These are phyloP conservation scores for Alviniconcha marisindica DNA, from an alignment of 1,140 invertebrate genomes.

Conservation along the genomic window DNA sequence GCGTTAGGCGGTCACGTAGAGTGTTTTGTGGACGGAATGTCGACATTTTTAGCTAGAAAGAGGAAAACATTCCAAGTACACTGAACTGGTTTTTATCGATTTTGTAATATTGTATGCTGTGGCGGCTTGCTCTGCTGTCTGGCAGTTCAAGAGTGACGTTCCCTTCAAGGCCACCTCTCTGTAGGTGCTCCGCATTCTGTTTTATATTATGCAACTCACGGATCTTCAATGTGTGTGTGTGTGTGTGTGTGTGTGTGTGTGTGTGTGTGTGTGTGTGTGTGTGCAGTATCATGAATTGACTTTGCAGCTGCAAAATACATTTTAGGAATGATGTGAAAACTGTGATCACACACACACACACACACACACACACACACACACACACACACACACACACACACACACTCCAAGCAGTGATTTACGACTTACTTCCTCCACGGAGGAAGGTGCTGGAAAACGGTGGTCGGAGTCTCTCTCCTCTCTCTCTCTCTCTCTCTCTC, in stretches of 20 bases:
- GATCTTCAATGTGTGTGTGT: not conserved
- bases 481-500: not conserved
- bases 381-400: constrained; percentile 14
- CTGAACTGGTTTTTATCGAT: too few species aligned
- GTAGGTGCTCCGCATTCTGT: not conserved
- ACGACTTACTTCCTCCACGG: too few species aligned
- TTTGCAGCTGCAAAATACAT: not conserved
- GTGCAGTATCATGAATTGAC: not conserved
- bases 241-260: not conserved
- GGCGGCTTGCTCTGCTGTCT: not conserved
- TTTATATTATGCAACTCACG: not conserved
- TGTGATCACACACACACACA: not conserved
- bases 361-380: not conserved
- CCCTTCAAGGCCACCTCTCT: too few species aligned
- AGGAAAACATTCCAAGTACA: too few species aligned
- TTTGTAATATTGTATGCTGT: too few species aligned
- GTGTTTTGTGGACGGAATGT: too few species aligned
- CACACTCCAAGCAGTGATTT: too few species aligned
- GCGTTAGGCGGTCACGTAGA: too few species aligned
- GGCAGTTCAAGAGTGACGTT: not conserved
- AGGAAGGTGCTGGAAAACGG: too few species aligned
- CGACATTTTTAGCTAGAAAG: too few species aligned
- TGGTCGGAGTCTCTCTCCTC: too few species aligned
- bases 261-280: not conserved
- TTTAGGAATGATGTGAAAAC: not conserved